Base-by-base conservation (phyloP, 2,113 vertebrate species). In the Dendrocopos noguchii region DNA sequence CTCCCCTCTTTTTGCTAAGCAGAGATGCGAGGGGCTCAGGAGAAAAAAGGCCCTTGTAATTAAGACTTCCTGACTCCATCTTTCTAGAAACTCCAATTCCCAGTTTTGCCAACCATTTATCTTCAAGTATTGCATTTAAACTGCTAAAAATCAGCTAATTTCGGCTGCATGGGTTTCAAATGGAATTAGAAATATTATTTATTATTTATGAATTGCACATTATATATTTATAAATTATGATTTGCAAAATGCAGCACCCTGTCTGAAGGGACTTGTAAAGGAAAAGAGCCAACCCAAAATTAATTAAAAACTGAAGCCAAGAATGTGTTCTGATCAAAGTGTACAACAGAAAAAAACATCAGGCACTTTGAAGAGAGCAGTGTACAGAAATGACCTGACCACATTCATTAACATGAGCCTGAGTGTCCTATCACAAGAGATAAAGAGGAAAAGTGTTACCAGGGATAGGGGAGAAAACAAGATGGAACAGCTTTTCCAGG, bases 91-190 rank as follows among this genome's bases (percentile, higher is more conserved):
- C 2, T 47, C 24, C 66, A 67, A 10, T 68, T 76, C 50, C 21
- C 59, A 82, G 55, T 70, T 95, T 73, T 82, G 46, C 31, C 57
- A 91, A 71, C n/a, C 33, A 31, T 76, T 92, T 91, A 50, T 71
- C 67, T 88, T 68, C 28, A 53, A 77, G 24, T 46, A 53, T 33
- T 7, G 7, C 52, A 72, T 72, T 71, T 67, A 80, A 56, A 46
- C 67, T 87, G 27, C 21, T 36, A 70, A 89, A 91, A 93, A 66
- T 83, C 14, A 95, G 60, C n/a, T 71, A 21, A 70, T 50, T 80
- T 75, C 47, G 85, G 31, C 29, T 77, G 34, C 31, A 44, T 82
- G 7, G 22, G 22, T 91, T 92, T 72, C 60, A 87, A 89, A 77
- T 53, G 9, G 8, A 75, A 76, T 87, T n/a, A 72, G 53, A 84